Evolutionary conservation across 2,113 vertebrate genomes (phyloP).

Genomic region (Octodon degus): DNA sequence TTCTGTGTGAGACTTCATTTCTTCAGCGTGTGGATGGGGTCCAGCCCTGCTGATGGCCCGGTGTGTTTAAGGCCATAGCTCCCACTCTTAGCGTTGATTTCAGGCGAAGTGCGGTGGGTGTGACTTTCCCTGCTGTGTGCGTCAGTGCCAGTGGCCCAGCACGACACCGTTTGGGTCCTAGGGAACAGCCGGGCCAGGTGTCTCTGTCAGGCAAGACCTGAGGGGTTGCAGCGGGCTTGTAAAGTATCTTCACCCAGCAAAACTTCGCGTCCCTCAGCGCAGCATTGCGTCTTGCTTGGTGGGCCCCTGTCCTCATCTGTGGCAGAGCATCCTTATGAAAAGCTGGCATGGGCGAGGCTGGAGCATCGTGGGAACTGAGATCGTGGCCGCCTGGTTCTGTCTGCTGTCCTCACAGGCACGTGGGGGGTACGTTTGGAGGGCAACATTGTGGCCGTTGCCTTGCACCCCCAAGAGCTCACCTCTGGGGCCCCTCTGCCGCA

Average conservation of each 20-base stretch:
- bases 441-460: neutral
- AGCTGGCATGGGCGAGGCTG: slow-evolving; percentile 11
- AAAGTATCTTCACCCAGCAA: neutral
- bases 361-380: neutral
- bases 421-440: neutral
- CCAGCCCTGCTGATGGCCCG: neutral
- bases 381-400: neutral
- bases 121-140: neutral
- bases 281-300: neutral
- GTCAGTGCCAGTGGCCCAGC: neutral
- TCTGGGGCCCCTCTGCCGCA: neutral
- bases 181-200: neutral
- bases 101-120: neutral
- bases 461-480: slow-evolving; percentile 29
- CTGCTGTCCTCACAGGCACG: neutral
- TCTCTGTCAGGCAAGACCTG: neutral
- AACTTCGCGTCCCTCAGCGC: neutral
- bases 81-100: slow-evolving; percentile 1
- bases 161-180: too few relatives aligned
- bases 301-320: neutral
- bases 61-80: neutral
- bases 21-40: neutral
- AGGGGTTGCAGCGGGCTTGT: neutral
- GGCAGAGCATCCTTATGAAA: slow-evolving; percentile 38
- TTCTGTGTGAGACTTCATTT: neutral